These are phyloP conservation scores for Blastobasis adustella DNA, from an alignment of 2,888 invertebrate species.

Conservation along the genomic window DNA sequence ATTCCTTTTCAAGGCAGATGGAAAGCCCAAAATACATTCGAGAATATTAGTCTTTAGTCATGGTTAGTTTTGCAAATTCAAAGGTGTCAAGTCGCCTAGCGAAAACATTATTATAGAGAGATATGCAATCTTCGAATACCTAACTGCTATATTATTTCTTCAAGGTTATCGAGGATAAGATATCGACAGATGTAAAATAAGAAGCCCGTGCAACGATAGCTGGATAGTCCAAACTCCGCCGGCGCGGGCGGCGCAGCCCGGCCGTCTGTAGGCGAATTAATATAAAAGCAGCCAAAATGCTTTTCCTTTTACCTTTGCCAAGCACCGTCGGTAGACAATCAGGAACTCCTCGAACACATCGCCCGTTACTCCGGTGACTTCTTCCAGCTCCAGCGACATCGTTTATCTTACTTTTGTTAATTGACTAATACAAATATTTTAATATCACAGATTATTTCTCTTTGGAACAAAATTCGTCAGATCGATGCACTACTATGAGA, in stretches of 20 bases:
- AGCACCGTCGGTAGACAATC: constrained; percentile 79
- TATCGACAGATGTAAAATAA: constrained; percentile 3
- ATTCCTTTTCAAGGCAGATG: too few relatives aligned
- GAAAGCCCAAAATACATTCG: too few relatives aligned
- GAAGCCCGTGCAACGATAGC: constrained; percentile 23
- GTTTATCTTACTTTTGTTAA: constrained; percentile 40
- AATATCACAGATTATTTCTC: constrained; percentile 58
- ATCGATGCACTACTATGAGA: constrained; percentile 48
- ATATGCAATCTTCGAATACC: too few relatives aligned
- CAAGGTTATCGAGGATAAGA: too few relatives aligned
- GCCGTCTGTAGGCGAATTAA: background rate
- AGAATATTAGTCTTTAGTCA: too few relatives aligned
- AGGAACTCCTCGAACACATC: constrained; percentile 85
- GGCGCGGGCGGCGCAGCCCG: background rate
- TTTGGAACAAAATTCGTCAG: constrained; percentile 55
- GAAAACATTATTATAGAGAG: too few relatives aligned
- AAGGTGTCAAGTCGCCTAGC: too few relatives aligned
- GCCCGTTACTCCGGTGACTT: constrained; percentile 76
- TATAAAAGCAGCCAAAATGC: background rate
- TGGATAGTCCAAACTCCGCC: constrained; percentile 26
- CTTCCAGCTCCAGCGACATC: constrained; percentile 80
- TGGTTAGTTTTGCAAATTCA: too few relatives aligned
- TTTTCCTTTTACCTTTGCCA: constrained; percentile 77
- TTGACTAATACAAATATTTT: constrained; percentile 30
- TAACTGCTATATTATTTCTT: too few relatives aligned